A percentile compares a stretch with the other conserved stretches of the same genome.
phyloP scores from a whole-genome alignment of 2,113 vertebrate species.

The Chloropsis cyanopogon region DNA sequence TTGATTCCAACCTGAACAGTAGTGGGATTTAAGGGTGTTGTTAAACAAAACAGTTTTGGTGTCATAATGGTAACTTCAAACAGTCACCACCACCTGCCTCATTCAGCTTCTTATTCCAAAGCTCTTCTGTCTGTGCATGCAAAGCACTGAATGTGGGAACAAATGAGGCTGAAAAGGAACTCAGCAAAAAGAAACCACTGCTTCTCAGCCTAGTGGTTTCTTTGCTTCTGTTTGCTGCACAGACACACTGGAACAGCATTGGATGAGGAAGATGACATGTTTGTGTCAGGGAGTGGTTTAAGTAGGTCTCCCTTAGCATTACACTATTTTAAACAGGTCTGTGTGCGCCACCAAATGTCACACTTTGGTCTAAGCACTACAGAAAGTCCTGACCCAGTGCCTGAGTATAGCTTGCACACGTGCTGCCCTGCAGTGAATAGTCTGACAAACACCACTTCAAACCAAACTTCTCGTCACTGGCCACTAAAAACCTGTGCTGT shows the following conservation, averaged over 20 bases:
- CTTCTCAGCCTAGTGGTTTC: background rate
- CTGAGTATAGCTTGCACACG: background rate
- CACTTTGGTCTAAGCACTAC: background rate
- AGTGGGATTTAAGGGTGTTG: background rate
- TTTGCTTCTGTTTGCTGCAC: background rate
- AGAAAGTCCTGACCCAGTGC: background rate
- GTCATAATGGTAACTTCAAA: background rate
- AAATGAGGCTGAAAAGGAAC: background rate
- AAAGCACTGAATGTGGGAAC: background rate
- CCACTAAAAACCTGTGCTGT: background rate
- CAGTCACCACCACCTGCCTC: background rate
- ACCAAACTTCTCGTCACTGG: background rate
- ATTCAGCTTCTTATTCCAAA: background rate
- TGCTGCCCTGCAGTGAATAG: slow-evolving; percentile 8
- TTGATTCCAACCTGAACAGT: background rate
- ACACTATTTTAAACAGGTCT: background rate
- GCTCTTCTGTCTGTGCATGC: background rate
- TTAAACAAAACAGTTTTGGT: background rate
- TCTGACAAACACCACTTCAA: slow-evolving; percentile 19
- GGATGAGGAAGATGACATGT: background rate
- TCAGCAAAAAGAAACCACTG: background rate
- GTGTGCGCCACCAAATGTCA: slow-evolving; percentile 45
- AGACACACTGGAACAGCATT: background rate
- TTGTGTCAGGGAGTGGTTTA: background rate
- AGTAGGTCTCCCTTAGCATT: background rate